These are phyloP conservation scores for Tretioscincus oriximinensis DNA, from an alignment of 2,113 vertebrate genomes.

Conservation along the genomic window DNA sequence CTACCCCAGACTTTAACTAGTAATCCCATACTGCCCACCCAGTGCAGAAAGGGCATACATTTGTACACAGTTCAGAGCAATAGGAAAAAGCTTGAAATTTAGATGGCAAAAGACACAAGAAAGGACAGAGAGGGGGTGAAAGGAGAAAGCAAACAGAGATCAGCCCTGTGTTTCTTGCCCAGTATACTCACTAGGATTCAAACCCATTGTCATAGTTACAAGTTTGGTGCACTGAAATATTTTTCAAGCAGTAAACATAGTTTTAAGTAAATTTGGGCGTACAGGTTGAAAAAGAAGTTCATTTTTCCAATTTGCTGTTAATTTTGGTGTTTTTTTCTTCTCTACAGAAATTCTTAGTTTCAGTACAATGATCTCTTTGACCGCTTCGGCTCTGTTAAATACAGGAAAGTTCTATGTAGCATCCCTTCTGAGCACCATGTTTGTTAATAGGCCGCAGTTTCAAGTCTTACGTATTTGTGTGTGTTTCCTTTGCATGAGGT, in stretches of 20 bases:
- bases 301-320: neutral
- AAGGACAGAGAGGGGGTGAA: neutral
- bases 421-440: neutral
- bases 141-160: neutral
- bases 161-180: neutral
- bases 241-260: no score
- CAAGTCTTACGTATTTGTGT: neutral
- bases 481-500: neutral
- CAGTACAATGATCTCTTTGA: neutral
- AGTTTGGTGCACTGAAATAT: neutral
- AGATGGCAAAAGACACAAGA: neutral
- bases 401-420: neutral
- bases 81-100: neutral
- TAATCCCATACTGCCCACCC: no score
- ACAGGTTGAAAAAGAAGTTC: neutral
- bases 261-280: neutral
- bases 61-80: no score
- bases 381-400: neutral
- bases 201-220: neutral
- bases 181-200: neutral
- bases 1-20: no score
- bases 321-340: neutral
- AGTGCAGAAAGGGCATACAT: neutral
- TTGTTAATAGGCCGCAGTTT: neutral
- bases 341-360: neutral